These are phyloP conservation scores for Clinocottus analis DNA, from an alignment of 2,113 vertebrate species.

Conservation along the genomic window DNA sequence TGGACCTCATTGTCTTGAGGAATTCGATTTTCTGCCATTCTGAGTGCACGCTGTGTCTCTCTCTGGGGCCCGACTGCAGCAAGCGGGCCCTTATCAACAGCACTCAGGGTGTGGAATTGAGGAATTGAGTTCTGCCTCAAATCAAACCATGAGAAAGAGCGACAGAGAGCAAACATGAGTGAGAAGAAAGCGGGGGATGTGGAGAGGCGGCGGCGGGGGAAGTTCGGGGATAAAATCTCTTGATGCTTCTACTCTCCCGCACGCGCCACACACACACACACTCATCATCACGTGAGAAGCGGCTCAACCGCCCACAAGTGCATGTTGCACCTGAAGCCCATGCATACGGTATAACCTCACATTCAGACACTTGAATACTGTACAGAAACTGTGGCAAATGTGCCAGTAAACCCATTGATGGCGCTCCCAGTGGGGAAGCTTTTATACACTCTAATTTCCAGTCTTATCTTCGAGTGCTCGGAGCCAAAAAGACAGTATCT, in stretches of 20 bases:
- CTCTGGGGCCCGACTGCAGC: constrained; percentile 74
- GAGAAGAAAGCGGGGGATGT: not conserved
- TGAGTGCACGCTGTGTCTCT: constrained; percentile 66
- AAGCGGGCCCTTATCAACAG: constrained; percentile 80
- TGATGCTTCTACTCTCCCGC: constrained; percentile 49
- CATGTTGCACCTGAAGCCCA: constrained; percentile 8
- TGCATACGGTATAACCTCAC: constrained; percentile 22
- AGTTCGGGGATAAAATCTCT: constrained; percentile 45
- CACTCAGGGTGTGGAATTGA: constrained; percentile 81
- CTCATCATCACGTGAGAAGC: constrained; percentile 20
- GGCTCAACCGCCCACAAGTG: constrained; percentile 19
- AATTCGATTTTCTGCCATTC: constrained; percentile 83
- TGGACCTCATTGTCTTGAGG: constrained; percentile 84
- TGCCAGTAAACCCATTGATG: constrained; percentile 51
- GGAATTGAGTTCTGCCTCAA: constrained; percentile 78
- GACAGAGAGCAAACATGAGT: constrained; percentile 8
- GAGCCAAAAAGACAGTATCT: constrained; percentile 65
- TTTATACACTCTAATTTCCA: constrained; percentile 71
- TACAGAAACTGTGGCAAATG: constrained; percentile 21
- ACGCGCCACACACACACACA: constrained; percentile 51
- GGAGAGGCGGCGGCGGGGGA: not conserved
- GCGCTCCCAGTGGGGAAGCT: constrained; percentile 54
- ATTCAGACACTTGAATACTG: constrained; percentile 18
- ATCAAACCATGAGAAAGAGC: constrained; percentile 71
- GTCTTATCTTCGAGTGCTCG: constrained; percentile 53